Base-by-base conservation (phyloP, 1,140 invertebrate genomes). In the Hylaeus volcanicus region DNA sequence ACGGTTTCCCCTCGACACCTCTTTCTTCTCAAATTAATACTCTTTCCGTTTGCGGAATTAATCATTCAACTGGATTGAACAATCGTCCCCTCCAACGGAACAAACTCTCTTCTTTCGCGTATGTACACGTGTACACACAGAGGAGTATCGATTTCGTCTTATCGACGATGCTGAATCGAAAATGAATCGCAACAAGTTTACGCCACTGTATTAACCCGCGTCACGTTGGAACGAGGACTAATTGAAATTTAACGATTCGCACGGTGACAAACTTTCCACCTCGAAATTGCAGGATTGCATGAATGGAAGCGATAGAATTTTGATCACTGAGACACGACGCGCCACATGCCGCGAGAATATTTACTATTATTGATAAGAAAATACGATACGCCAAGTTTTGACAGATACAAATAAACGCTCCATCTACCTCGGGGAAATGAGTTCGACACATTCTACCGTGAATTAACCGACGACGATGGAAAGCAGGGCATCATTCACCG, bases 161-260 rank as follows among this genome's bases (percentile, higher is more conserved):
- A 77, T 70, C 56, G 9, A 41, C 2, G 65, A 48, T 48, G 14
- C 12, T 48, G 41, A 43, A 66, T 76, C 60, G n/a, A 74, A 14
- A 11, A 6, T 76, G 37, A 45, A 11, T 74, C 48, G 26, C 53
- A 55, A 45, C 12, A 41, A 0, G 3, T 51, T 39, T 12, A n/a
- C 11, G 45, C 8, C 14, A 48, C 11, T 53, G 8, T 11, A 53
- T 53, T 26, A 26, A 26, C 26, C 26, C 26, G 26, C 26, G 26
- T 26, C 26, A 0, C 26, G 26, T 26, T 26, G 26, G 5, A 14
- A 60, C 26, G 3, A 45, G 0, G 43, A 45, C 9, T 68, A 9
- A 4, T 14, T 5, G 39, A 43, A 9, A 26, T 26, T 15, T 9
- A 51, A 51, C 51, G 51, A 51, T 11, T 58, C 3, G 4, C 15